Conservation (phyloP, 2,797 vertebrate genomes). For the Alcedo quadribrachys region DNA sequence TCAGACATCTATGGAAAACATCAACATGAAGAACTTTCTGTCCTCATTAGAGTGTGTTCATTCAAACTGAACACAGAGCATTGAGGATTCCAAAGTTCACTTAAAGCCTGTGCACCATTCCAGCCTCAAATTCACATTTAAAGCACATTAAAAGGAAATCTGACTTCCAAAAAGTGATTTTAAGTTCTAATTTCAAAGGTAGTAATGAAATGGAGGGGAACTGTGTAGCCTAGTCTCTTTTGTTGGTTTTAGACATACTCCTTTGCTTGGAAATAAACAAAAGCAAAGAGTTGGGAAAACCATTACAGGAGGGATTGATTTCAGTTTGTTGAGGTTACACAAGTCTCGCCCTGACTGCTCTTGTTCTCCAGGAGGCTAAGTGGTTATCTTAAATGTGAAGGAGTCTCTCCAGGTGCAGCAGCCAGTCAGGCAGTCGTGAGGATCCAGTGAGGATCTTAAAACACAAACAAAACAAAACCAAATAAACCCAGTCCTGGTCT, state of each 20-base stretch:
- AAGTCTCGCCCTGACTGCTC: slow-evolving; percentile 1
- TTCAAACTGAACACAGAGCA: background rate
- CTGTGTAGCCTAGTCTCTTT: background rate
- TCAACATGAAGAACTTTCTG: background rate
- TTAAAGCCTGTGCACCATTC: background rate
- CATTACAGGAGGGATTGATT: slow-evolving; percentile 30
- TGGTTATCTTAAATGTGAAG: background rate
- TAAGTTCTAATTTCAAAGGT: background rate
- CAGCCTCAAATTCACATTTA: background rate
- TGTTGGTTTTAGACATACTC: background rate
- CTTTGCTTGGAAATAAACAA: background rate
- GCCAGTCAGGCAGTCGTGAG: background rate
- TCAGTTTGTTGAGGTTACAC: slow-evolving; percentile 14
- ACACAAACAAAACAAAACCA: background rate
- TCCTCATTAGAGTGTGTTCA: background rate
- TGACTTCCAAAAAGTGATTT: background rate
- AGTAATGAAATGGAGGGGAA: background rate
- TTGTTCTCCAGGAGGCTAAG: slow-evolving; percentile 38
- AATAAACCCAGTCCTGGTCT: background rate
- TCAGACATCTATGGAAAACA: background rate
- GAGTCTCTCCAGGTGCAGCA: background rate
- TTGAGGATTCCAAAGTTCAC: background rate
- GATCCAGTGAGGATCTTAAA: background rate
- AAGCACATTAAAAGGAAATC: background rate
- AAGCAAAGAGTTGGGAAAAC: background rate